Conservation (phyloP, 2,888 invertebrate species). For the Carcina quercana region DNA sequence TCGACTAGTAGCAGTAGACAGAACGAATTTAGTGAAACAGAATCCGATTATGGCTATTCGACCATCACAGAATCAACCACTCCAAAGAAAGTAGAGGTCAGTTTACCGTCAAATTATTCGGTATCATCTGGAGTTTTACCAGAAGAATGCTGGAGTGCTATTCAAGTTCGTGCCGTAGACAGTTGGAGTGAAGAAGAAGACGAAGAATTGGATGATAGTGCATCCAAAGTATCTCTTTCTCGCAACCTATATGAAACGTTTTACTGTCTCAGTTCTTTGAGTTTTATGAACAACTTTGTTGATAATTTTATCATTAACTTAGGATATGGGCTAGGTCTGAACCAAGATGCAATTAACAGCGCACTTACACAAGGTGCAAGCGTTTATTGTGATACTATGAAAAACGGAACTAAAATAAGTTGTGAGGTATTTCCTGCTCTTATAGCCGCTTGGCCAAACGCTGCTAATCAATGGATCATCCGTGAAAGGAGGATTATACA, state of each 20-base stretch:
- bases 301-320: slow-evolving; percentile 76
- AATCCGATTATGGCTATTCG: slow-evolving; percentile 77
- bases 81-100: slow-evolving; percentile 69
- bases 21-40: slow-evolving; percentile 64
- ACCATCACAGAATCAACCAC: slow-evolving; percentile 76
- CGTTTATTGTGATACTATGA: slow-evolving; percentile 75
- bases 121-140: slow-evolving; percentile 65
- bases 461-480: slow-evolving; percentile 79
- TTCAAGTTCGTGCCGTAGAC: slow-evolving; percentile 52
- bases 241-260: slow-evolving; percentile 54
- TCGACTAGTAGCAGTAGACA: slow-evolving; percentile 62
- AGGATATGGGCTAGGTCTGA: slow-evolving; percentile 74
- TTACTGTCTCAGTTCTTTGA: slow-evolving; percentile 77
- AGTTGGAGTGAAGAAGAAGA: slow-evolving; percentile 57
- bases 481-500: slow-evolving; percentile 72
- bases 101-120: slow-evolving; percentile 43
- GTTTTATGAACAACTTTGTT: slow-evolving; percentile 81
- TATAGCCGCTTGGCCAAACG: slow-evolving; percentile 81
- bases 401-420: slow-evolving; percentile 51
- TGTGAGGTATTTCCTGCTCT: slow-evolving; percentile 84
- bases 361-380: slow-evolving; percentile 78
- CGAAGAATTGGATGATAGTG: slow-evolving; percentile 38
- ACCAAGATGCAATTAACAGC: slow-evolving; percentile 62
- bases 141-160: slow-evolving; percentile 61
- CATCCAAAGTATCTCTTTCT: slow-evolving; percentile 39